Evolutionary conservation across 2,888 invertebrate species (phyloP), one percentile per base, ranked within the genome.

Genomic region (Panzeria rudis): DNA sequence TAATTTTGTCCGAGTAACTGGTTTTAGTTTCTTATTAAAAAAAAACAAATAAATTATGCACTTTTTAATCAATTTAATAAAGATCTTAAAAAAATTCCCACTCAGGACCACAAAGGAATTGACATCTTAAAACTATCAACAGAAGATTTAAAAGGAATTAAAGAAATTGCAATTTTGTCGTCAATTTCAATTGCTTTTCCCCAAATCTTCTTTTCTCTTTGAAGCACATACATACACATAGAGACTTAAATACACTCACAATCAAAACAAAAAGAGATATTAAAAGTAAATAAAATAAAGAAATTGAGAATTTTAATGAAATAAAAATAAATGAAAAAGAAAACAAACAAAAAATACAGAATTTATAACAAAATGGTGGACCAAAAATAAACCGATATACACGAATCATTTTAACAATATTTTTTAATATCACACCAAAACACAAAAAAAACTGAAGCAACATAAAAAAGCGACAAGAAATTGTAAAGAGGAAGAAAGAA

Each of bases 291-390:
- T 54, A 62, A 81, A 72, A 78, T 47, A 68, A 68, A 68, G 59
- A 41, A 73, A 78, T 38, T 59, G 62, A 41, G 64, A 64, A 83
- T 71, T 76, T 50, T 62, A 13, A 73, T 68, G 78, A 79, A 79
- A 78, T 68, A 52, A 72, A 83, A 72, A 76, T 76, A 71, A 56
- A 78, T 38, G 23, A 11, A 68, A 32, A 56, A 44, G 13, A n/a
- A 64, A 44, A 35, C 8, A 62, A 71, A 76, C 29, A 61, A 52
- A 66, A 68, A 54, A 50, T 38, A 52, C 41, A 71, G 64, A 72
- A 73, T 81, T 84, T 81, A 72, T 76, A 77, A 84, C 84, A 84
- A 84, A 84, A 84, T 84, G 84, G 84, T 84, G 84, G 80, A 80
- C 76, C 76, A 71, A 83, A 72, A 78, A 47, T 62, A 71, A 72